These are phyloP conservation scores for Podotricha telesiphe DNA, from an alignment of 2,888 invertebrate species.

Conservation along the genomic window DNA sequence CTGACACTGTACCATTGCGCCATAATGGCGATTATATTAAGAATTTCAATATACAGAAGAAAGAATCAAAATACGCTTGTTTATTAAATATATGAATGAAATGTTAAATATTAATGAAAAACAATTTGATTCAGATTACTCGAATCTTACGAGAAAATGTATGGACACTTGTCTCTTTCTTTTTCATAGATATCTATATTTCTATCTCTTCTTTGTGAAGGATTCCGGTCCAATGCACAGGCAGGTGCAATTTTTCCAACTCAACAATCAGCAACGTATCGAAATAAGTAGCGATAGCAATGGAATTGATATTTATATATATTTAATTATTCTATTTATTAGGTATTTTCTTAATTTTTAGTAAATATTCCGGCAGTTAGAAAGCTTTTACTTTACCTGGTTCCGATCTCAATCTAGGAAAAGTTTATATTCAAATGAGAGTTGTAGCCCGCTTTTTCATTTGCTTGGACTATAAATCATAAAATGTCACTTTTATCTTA, in stretches of 20 bases:
- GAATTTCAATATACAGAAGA: background rate
- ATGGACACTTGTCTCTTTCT: conserved; percentile 3
- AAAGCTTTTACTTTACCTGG: no score
- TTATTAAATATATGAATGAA: background rate
- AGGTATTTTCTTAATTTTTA: no score
- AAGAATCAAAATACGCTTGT: background rate
- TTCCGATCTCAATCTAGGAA: no score
- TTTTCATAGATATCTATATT: background rate
- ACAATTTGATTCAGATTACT: background rate
- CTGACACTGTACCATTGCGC: no score
- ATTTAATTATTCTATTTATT: no score
- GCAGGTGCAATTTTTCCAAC: conserved; percentile 39
- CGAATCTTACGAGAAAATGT: background rate
- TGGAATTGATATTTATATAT: background rate
- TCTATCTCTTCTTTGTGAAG: conserved; percentile 22
- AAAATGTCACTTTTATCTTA: no score
- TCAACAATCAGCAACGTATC: conserved; percentile 25
- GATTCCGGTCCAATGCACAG: conserved; percentile 29
- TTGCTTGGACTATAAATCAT: no score
- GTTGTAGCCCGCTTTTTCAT: no score
- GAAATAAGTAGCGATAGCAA: conserved; percentile 25
- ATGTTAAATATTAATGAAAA: conserved; percentile 1
- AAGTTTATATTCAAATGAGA: no score
- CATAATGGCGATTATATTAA: no score
- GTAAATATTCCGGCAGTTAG: no score